Conservation (phyloP, 2,113 vertebrate species). For the Dasyornis broadbenti region DNA sequence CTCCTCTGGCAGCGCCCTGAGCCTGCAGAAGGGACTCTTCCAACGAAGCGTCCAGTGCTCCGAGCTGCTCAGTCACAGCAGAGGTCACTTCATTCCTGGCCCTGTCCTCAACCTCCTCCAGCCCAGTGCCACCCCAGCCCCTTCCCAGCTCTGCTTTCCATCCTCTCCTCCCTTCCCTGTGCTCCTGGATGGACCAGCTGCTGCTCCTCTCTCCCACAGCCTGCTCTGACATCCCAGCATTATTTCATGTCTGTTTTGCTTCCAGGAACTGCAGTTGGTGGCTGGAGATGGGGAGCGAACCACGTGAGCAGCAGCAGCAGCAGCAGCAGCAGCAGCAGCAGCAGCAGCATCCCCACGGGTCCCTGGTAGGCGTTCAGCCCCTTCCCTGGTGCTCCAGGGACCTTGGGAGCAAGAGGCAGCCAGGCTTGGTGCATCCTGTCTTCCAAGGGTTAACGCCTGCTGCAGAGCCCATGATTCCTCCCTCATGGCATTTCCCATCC, state of each 20-base stretch:
- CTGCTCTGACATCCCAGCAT: not conserved
- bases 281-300: not conserved
- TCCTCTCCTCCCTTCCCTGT: not conserved
- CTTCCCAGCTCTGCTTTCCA: not conserved
- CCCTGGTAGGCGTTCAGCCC: not conserved
- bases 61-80: not conserved
- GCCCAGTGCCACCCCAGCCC: not conserved
- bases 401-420: not conserved
- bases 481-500: not conserved
- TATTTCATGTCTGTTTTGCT: slow-evolving; percentile 35
- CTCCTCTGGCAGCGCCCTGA: not conserved
- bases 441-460: not conserved
- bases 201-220: not conserved
- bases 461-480: not conserved
- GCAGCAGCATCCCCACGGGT: not conserved
- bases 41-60: fast-evolving
- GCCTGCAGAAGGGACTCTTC: not conserved
- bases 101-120: not conserved
- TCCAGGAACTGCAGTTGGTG: slow-evolving; percentile 12
- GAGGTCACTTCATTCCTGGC: not conserved
- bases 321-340: not conserved
- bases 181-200: not conserved
- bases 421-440: not conserved
- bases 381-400: not conserved
- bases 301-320: not conserved